Base-by-base conservation (phyloP, 2,797 vertebrate species). In the Siniperca obscura region DNA sequence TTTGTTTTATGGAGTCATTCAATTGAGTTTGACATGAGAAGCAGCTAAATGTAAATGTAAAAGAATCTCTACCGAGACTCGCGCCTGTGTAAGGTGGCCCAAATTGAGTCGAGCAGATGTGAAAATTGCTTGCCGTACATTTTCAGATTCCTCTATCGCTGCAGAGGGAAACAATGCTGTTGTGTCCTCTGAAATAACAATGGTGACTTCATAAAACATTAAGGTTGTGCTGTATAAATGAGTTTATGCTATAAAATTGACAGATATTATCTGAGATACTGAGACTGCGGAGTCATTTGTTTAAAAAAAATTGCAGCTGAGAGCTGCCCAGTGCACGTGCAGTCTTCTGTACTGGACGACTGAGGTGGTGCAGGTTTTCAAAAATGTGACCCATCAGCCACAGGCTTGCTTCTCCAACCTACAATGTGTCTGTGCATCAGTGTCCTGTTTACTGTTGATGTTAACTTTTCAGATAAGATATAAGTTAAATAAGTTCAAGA, bases 1-100 rank as follows among this genome's bases (percentile, higher is more conserved):
- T 82, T 77, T 79, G 79, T 81, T 86, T 85, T 70, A 80, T 83
- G 70, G 70, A 67, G 84, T 77, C 86, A 82, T 83, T 85, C 73
- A 65, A 57, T 80, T 67, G 74, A 75, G 68, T 75, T 53, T 76
- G 66, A 84, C 84, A 86, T n/a, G 21, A 66, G 48, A 67, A 84
- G 64, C 71, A 59, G 70, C 50, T 85, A 80, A 86, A 89, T 70
- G 68, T 61, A 77, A 60, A 69, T 70, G 68, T 61, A 77, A 60
- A 69, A 50, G 14, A 75, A 76, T 76, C 75, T 84, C 74, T 56
- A 25, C 73, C 11, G 72, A 79, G 76, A 64, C 44, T 67, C 0
- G 0, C 27, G 75, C 40, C 22, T 55, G 17, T 42, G 70, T n/a
- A 7, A 52, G 60, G 52, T 27, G 56, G 76, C 34, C 67, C 27